Conservation (phyloP, 2,888 invertebrate genomes). For the Ormyrus thymus region DNA sequence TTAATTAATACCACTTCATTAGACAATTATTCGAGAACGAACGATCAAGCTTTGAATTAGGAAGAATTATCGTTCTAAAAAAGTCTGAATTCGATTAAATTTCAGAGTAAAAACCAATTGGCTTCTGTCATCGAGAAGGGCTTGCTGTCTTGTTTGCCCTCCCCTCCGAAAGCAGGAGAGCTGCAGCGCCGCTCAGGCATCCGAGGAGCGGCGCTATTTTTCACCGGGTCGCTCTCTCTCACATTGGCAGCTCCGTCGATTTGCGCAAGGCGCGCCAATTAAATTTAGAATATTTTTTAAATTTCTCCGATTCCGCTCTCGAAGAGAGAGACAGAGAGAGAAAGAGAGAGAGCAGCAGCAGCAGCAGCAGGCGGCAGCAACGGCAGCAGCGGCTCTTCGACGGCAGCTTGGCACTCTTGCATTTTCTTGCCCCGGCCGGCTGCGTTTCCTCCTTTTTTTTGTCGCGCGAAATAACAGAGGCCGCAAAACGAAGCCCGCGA, state of each 20-base stretch:
- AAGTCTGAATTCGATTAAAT: too few species aligned
- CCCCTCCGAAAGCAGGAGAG: too few species aligned
- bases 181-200: constrained; percentile 44
- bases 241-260: constrained; percentile 71
- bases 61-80: too few species aligned
- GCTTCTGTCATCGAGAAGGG: too few species aligned
- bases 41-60: too few species aligned
- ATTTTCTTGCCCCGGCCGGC: constrained; percentile 51
- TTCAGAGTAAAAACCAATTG: too few species aligned
- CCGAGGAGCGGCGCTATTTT: constrained; percentile 68
- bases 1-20: too few species aligned
- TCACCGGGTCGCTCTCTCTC: constrained; percentile 58
- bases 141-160: too few species aligned
- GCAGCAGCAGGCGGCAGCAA: too few species aligned
- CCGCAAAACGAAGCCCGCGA: constrained; percentile 47
- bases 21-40: too few species aligned
- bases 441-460: constrained; percentile 60
- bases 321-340: too few species aligned
- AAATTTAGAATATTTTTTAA: constrained; percentile 76
- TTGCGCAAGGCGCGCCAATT: constrained; percentile 71
- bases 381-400: constrained; percentile 59
- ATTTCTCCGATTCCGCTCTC: constrained; percentile 73
- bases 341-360: too few species aligned
- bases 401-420: constrained; percentile 12
- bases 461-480: constrained; percentile 70